Evolutionary conservation across 2,113 vertebrate species (phyloP).

Genomic region (Dromaius novaehollandiae): DNA sequence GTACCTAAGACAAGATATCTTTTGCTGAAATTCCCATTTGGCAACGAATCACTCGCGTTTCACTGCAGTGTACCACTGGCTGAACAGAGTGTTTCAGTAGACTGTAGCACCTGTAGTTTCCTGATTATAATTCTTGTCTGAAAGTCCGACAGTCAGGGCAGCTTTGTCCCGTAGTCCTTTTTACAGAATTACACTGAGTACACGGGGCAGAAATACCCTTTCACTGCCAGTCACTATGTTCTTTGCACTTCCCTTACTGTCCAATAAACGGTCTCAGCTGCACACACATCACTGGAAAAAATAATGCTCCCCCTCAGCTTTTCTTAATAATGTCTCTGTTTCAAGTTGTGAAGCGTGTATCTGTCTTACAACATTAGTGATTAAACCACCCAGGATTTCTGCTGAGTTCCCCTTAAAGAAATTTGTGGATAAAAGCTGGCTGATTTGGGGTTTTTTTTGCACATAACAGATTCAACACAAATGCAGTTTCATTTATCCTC

Average conservation of each 20-base stretch:
- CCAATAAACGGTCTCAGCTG: not conserved
- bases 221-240: not conserved
- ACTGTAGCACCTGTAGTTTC: not conserved
- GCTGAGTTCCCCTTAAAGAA: not conserved
- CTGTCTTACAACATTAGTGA: not conserved
- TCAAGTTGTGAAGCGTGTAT: not conserved
- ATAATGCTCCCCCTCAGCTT: not conserved
- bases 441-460: not conserved
- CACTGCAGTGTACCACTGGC: not conserved
- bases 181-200: not conserved
- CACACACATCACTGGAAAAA: not conserved
- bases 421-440: not conserved
- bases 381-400: constrained; percentile 7
- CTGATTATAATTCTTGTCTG: not conserved
- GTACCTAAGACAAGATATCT: not conserved
- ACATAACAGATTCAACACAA: not conserved
- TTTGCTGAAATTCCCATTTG: not conserved
- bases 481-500: not conserved
- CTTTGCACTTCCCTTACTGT: not conserved
- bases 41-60: not conserved
- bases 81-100: not conserved
- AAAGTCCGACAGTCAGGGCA: not conserved
- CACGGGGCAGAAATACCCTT: not conserved
- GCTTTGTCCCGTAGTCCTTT: not conserved
- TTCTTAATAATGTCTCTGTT: not conserved